Evolutionary conservation across 2,888 invertebrate species (phyloP).

Genomic region (Plebejus argus): DNA sequence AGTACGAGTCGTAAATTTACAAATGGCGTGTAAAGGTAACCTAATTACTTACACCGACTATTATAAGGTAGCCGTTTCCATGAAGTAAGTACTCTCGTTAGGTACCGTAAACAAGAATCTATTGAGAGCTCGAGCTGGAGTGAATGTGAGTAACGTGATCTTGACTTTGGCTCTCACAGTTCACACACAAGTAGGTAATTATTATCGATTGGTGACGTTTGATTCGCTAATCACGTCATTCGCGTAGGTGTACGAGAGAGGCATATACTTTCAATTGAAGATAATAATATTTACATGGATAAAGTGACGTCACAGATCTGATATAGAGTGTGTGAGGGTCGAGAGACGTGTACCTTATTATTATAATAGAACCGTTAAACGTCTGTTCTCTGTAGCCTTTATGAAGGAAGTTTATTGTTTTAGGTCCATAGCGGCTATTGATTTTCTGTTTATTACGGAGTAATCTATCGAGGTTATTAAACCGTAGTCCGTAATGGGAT

Average conservation of each 20-base stretch:
- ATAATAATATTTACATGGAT: slow-evolving; percentile 6
- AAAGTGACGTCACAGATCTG: not conserved
- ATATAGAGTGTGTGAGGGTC: not conserved
- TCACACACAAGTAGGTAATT: not conserved
- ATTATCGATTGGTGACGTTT: slow-evolving; percentile 15
- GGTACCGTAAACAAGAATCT: not conserved
- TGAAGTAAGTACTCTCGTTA: too few relatives aligned
- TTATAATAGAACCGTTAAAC: not conserved
- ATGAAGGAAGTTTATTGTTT: slow-evolving; percentile 5
- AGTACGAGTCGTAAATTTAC: not conserved
- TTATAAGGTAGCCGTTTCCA: too few relatives aligned
- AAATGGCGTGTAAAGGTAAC: not conserved
- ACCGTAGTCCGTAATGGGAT: not conserved
- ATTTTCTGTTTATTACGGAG: slow-evolving; percentile 3
- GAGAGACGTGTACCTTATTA: not conserved
- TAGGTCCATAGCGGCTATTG: not conserved
- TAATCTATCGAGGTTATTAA: not conserved
- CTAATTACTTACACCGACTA: not conserved
- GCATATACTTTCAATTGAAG: not conserved
- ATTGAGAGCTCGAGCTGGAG: not conserved
- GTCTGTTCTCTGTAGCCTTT: not conserved
- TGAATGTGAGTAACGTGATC: not conserved
- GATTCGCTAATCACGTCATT: slow-evolving; percentile 6
- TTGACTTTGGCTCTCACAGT: slow-evolving; percentile 4
- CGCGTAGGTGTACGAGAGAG: not conserved